A percentile compares a stretch with the other conserved stretches of the same genome.
Evolutionary conservation across 1,140 invertebrate species (phyloP).

Genomic region (Rhynchophorus ferrugineus): DNA sequence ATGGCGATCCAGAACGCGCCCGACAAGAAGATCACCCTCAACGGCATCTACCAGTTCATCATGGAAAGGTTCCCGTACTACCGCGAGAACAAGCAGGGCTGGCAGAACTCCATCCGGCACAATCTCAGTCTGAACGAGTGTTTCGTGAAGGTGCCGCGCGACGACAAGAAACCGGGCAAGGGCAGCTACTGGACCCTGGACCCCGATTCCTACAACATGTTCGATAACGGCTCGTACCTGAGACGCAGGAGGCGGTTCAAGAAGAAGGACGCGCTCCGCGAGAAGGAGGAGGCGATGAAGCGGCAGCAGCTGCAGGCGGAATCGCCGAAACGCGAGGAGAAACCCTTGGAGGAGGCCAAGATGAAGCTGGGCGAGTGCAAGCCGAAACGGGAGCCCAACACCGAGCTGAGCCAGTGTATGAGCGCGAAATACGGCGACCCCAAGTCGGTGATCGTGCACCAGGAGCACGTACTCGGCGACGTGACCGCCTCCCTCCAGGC

Average conservation of each 20-base stretch:
- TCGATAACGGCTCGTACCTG: conserved; percentile 94
- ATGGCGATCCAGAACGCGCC: conserved; percentile 95
- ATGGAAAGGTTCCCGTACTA: conserved; percentile 98
- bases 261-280: conserved; percentile 85
- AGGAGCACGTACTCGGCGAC: conserved; percentile 44
- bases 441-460: conserved; percentile 42
- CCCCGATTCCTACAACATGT: conserved; percentile 96
- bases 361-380: conserved; percentile 47
- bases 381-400: conserved; percentile 57
- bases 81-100: conserved; percentile 92
- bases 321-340: conserved; percentile 43
- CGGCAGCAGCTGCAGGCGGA: conserved; percentile 56
- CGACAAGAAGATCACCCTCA: conserved; percentile 91
- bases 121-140: conserved; percentile 98
- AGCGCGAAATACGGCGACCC: conserved; percentile 37
- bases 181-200: conserved; percentile 97
- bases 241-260: conserved; percentile 88
- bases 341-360: conserved; percentile 42
- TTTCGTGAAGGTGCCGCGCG: conserved; percentile 88
- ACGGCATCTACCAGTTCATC: conserved; percentile 98
- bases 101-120: conserved; percentile 94
- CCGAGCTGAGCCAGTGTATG: conserved; percentile 42
- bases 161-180: conserved; percentile 93
- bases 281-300: conserved; percentile 81
- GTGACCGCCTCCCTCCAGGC: conserved; percentile 43